These are phyloP conservation scores for Harpalus rubripes DNA, from an alignment of 2,888 invertebrate species.

Conservation along the genomic window DNA sequence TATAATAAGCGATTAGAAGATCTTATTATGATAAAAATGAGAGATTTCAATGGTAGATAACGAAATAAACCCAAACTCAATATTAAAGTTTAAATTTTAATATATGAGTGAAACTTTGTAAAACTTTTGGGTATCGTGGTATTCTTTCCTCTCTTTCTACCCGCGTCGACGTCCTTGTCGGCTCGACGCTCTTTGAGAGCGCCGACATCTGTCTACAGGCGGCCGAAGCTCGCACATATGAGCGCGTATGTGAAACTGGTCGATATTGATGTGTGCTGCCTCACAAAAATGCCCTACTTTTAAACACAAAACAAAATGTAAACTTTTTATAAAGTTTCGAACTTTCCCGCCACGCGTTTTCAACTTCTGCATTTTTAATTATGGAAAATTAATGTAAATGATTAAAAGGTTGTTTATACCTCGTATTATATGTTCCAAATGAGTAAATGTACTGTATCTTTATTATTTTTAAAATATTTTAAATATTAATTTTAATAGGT, in stretches of 20 bases:
- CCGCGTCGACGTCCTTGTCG: constrained; percentile 28
- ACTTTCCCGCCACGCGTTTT: constrained; percentile 23
- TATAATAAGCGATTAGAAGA: no score
- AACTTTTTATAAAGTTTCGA: constrained; percentile 15
- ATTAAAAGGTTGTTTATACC: no score
- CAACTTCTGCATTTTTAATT: no score
- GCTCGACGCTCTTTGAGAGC: constrained; percentile 44
- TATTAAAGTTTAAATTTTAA: neutral
- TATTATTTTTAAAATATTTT: no score
- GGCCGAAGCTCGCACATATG: constrained; percentile 72
- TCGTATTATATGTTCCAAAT: no score
- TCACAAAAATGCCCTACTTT: constrained; percentile 59
- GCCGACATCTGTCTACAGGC: constrained; percentile 73
- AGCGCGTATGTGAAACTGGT: constrained; percentile 67
- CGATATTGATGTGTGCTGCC: constrained; percentile 66
- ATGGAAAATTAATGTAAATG: no score
- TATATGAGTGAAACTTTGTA: no score
- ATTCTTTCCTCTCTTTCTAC: constrained; percentile 14
- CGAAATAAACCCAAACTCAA: neutral
- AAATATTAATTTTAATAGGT: no score
- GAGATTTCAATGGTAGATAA: neutral
- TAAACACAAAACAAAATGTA: constrained; percentile 12
- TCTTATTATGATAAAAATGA: neutral
- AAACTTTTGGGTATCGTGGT: constrained; percentile 14
- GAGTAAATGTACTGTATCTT: no score